Base-by-base conservation (phyloP, 2,888 invertebrate species). In the Cerceris rybyensis region DNA sequence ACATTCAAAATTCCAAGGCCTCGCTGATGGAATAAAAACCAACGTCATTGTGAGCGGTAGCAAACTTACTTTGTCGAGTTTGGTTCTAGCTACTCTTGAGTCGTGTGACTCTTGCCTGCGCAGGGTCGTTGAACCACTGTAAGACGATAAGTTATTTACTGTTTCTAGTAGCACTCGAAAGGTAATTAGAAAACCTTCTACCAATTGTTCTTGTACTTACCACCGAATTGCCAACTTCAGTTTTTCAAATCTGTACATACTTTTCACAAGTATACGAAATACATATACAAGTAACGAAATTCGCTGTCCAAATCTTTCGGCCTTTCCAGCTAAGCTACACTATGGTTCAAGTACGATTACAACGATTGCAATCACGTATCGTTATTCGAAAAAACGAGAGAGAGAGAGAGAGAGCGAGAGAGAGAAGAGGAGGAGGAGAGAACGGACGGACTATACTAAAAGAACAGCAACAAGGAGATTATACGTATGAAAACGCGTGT, bases 51-150 rank as follows among this genome's bases (percentile, higher is more conserved):
- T 46, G 11, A 46, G 1, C 6, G 46, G 4, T 17, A 6, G 6
- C 55, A 54, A 55, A 58, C 65, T 63, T 70, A 83, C 84, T 64
- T 84, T 86, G 54, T 82, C 79, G 49, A 83, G 83, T 65, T 16
- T 70, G 41, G 17, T 69, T 13, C 0, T 7, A 46, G 61, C 13
- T 52, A 49, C 43, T 7, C 8, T 16, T 13, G 50, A 11, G 49
- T 46, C 16, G 17, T 16, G 52, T 11, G 7, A 64, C 11, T 17
- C 7, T 49, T 7, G 41, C 6, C 0, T 0, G 9, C 55, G 16
- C 9, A 13, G 43, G 6, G 6, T n/a, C 5, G 16, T 54, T 46
- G 52, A 39, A 55, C 11, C 11, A 7, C 83, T 88, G 59, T 39
- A 84, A 81, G 63, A 68, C 13, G 11, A 60, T 49, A 14, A 4